phyloP scores from a whole-genome alignment of 2,888 invertebrate species.

The Gisinianus flammeolus region DNA sequence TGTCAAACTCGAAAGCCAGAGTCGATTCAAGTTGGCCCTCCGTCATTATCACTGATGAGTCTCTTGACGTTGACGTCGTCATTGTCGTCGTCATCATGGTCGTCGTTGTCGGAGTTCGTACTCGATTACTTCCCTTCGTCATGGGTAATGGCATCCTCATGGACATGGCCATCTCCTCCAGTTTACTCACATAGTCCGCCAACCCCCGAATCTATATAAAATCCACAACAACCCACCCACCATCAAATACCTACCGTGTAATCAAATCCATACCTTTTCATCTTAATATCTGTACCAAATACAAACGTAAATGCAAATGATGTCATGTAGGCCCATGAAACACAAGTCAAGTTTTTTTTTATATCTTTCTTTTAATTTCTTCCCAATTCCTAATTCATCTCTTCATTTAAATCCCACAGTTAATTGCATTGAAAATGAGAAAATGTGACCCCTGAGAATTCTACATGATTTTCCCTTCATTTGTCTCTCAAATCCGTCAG shows the following conservation, averaged over 20 bases:
- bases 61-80: constrained; percentile 23
- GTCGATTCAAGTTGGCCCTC: constrained; percentile 14
- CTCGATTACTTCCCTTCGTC: constrained; percentile 10
- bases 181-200: constrained; percentile 43
- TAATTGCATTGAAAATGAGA: too few species aligned
- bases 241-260: background rate
- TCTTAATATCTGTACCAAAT: too few species aligned
- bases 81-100: constrained; percentile 22
- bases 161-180: constrained; percentile 37
- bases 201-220: constrained; percentile 40
- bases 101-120: constrained; percentile 34
- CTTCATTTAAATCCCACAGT: too few species aligned
- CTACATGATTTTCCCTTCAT: too few species aligned
- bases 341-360: too few species aligned
- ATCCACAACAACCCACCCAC: constrained; percentile 1
- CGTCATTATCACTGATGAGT: constrained; percentile 33
- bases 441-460: too few species aligned
- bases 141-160: constrained; percentile 39
- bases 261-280: too few species aligned
- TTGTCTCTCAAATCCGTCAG: too few species aligned
- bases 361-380: too few species aligned
- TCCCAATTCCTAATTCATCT: too few species aligned
- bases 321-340: too few species aligned
- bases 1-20: constrained; percentile 36
- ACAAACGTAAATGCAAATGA: too few species aligned